phyloP scores from a whole-genome alignment of 2,113 vertebrate genomes.

The Chiloscyllium plagiosum region DNA sequence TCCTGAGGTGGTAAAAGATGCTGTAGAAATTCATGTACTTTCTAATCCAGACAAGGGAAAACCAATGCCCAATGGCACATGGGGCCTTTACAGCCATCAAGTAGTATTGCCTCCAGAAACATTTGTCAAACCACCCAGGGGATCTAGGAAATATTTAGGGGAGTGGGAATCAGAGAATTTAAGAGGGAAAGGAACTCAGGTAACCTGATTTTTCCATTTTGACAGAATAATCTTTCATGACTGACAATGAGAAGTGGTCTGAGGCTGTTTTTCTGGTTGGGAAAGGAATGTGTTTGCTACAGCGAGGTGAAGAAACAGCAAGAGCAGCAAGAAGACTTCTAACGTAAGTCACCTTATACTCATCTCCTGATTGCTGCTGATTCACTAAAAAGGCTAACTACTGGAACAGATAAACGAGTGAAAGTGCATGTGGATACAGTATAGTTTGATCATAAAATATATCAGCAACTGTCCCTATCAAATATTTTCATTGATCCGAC shows the following conservation, averaged over 20 bases:
- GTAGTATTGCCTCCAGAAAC: neutral
- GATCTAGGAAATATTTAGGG: neutral
- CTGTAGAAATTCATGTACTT: neutral
- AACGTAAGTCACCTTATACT: neutral
- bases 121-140: neutral
- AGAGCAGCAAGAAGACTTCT: neutral
- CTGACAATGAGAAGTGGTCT: neutral
- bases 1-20: neutral
- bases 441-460: neutral
- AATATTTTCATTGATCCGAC: neutral
- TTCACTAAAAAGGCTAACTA: neutral
- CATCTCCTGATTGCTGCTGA: neutral
- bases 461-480: neutral
- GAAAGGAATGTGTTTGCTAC: neutral
- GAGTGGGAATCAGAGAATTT: neutral
- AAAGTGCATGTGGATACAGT: neutral
- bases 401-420: neutral
- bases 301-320: too few relatives aligned
- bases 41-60: neutral
- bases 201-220: neutral
- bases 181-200: too few relatives aligned
- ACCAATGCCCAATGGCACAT: too few relatives aligned
- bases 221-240: neutral
- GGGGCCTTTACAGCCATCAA: neutral
- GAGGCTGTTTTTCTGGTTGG: too few relatives aligned